A percentile compares a stretch with the other conserved stretches of the same genome.
Conservation (phyloP, 1,140 invertebrate species). For the Heliconius eleuchia region DNA sequence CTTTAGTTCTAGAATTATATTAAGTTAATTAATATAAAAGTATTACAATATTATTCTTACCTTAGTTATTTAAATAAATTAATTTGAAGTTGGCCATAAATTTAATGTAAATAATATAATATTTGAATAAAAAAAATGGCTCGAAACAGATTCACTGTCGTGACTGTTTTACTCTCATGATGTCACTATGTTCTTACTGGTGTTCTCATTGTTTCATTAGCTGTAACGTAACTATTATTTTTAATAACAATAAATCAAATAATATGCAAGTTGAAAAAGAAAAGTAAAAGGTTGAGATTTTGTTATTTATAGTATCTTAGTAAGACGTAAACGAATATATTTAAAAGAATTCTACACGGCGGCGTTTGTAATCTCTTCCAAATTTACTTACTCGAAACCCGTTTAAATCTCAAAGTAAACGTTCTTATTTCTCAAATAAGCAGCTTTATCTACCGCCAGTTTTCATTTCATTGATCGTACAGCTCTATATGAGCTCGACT, state of each 20-base stretch:
- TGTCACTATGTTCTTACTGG: background rate
- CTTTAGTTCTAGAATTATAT: background rate
- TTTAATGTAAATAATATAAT: background rate
- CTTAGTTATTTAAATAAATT: no score
- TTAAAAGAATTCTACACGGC: background rate
- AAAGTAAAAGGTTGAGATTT: no score
- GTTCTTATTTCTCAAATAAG: constrained; percentile 36
- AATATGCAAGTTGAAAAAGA: background rate
- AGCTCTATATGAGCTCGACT: constrained; percentile 53
- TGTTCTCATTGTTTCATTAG: background rate
- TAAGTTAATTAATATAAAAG: no score
- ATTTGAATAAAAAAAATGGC: background rate
- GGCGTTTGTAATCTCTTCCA: background rate
- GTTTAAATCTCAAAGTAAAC: constrained; percentile 19
- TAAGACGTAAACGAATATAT: background rate
- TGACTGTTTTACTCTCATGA: background rate
- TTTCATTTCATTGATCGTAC: constrained; percentile 51
- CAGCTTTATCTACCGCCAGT: constrained; percentile 49
- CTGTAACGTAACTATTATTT: background rate
- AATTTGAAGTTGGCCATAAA: no score
- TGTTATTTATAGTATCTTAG: no score
- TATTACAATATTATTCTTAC: no score
- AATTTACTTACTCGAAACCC: background rate
- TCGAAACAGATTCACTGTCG: background rate
- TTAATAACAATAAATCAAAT: background rate